Evolutionary conservation across 2,113 vertebrate genomes (phyloP).

Genomic region (Brachyhypopomus gauderio): DNA sequence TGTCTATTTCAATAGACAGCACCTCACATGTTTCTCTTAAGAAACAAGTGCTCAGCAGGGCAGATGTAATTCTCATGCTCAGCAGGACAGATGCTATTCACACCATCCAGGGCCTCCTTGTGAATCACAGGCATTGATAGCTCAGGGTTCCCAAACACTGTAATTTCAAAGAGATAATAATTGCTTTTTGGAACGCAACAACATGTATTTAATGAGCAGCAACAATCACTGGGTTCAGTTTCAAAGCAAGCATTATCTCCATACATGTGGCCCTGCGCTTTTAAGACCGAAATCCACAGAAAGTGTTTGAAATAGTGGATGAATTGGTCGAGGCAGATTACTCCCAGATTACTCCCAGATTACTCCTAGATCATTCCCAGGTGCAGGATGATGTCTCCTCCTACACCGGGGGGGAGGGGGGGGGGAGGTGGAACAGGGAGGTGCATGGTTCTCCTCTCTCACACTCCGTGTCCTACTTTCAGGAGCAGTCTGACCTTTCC

Average conservation of each 20-base stretch:
- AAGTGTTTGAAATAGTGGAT: too few species aligned
- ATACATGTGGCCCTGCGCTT: not conserved
- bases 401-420: too few species aligned
- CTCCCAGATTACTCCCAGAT: too few species aligned
- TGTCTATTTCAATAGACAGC: constrained; percentile 33
- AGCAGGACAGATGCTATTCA: not conserved
- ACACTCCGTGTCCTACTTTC: constrained; percentile 15
- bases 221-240: not conserved
- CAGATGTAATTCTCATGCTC: not conserved
- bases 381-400: too few species aligned
- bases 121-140: not conserved
- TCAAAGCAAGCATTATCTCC: not conserved
- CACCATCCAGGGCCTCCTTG: not conserved
- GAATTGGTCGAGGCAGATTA: too few species aligned
- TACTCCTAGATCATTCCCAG: too few species aligned
- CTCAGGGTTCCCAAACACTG: not conserved
- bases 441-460: not conserved
- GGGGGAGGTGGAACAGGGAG: not conserved
- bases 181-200: not conserved
- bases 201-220: not conserved
- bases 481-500: constrained; percentile 50
- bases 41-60: not conserved
- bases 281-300: not conserved
- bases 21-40: constrained; percentile 18
- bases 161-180: not conserved